Evolutionary conservation across 23 tunicate genomes (phyloP).

Genomic region (Aplidium turbinatum): DNA sequence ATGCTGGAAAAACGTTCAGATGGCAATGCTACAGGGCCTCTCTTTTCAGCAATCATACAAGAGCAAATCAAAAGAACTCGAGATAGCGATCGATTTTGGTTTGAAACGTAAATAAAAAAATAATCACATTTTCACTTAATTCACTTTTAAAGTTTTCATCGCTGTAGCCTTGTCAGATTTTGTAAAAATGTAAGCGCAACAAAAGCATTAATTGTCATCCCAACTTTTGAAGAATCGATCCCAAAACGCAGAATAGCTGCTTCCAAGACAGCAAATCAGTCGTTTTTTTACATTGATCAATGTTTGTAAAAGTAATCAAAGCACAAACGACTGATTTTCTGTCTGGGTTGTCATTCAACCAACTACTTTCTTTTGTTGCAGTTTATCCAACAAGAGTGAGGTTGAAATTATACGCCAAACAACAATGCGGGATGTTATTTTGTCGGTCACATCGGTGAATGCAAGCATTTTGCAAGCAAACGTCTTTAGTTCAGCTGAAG

Average conservation of each 20-base stretch:
- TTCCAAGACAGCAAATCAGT: no score
- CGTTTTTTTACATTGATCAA: no score
- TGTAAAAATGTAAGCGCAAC: no score
- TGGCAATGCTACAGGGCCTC: slow-evolving; percentile 15
- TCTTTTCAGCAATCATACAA: slow-evolving; percentile 51
- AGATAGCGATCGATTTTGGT: slow-evolving; percentile 92
- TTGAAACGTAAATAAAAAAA: slow-evolving; percentile 72
- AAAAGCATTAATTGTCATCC: no score
- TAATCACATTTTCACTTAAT: no score
- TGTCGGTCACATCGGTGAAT: slow-evolving; percentile 42
- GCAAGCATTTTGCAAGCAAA: slow-evolving; percentile 40
- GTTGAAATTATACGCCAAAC: slow-evolving; percentile 51
- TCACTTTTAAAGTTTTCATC: no score
- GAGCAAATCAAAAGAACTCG: slow-evolving; percentile 75
- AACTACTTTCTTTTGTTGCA: slow-evolving; percentile 16
- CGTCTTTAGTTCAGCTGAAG: slow-evolving; percentile 54
- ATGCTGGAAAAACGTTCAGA: slow-evolving; percentile 44
- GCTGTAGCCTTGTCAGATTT: no score
- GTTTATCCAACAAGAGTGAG: slow-evolving; percentile 43
- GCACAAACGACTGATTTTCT: no score
- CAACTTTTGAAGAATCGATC: no score
- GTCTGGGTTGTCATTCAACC: no score
- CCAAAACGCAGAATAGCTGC: no score
- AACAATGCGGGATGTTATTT: slow-evolving; percentile 73
- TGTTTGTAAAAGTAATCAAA: no score